Evolutionary conservation across 1,140 invertebrate genomes (phyloP), one percentile per base, ranked within the genome.

Genomic region (Zaprionus tsacasi): DNA sequence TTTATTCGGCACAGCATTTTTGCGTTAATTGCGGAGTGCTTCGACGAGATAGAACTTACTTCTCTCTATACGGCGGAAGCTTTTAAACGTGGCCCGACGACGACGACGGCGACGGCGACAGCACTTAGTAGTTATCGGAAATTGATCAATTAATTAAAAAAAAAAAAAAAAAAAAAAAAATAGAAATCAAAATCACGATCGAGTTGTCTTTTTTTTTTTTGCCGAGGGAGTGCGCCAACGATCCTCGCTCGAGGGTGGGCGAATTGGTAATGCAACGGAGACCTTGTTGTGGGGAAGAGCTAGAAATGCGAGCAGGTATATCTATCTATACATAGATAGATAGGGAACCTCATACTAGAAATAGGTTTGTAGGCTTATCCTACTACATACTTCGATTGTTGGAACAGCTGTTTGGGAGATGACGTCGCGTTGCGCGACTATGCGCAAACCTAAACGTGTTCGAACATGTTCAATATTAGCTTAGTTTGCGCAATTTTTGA

Each of bases 181-280:
- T 6, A 15, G 40, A 15, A 45, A 45, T 45, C n/a, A 45, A 50
- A 50, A 50, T 50, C 17, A 50, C 45, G 45, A 21, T 25, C 45
- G 10, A 50, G 25, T 50, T 25, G 27, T 6, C 27, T 25, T 12
- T 3, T 8, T 15, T 8, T 15, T 43, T n/a, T 15, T 8, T 15
- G 40, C 7, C 45, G 45, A 50, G 1, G 0, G 3, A 25, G 10
- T 50, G 45, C 10, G 17, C 17, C 17, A 50, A 17, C 45, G 45
- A 50, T 50, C 45, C 45, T 50, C 45, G 45, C 21, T 17, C 45
- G 45, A 50, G 11, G 1, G 17, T 17, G 17, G 17, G 8, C 10
- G 45, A 50, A 50, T 50, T 50, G 45, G 45, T 50, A 50, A 50
- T 50, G 45, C 45, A 6, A 48, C 6, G 45, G 21, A 10, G 40